Conservation (phyloP, 2,888 invertebrate genomes). For the Charanyca ferruginea region DNA sequence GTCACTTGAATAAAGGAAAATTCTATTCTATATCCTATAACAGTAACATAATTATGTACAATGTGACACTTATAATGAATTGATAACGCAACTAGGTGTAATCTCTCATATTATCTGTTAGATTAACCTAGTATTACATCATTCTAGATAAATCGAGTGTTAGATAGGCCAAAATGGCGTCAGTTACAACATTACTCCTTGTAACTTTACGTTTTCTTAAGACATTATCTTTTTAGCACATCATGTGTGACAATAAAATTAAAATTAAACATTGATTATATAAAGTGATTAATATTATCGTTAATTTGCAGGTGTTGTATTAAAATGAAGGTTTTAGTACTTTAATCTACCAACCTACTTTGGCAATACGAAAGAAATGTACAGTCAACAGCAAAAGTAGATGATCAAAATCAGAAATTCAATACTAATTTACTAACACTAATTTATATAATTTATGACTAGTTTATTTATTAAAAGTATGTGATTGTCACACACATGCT, state of each 20-base stretch:
- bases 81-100: conserved; percentile 47
- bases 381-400: too few species aligned
- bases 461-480: too few species aligned
- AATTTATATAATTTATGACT: too few species aligned
- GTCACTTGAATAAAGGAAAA: too few species aligned
- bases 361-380: not conserved
- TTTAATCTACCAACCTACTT: not conserved
- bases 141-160: conserved; percentile 45
- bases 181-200: conserved; percentile 23
- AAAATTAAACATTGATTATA: conserved; percentile 7
- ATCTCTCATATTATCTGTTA: conserved; percentile 64
- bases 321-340: not conserved
- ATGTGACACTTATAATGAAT: conserved; percentile 18
- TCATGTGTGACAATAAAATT: conserved; percentile 17
- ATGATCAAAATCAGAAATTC: too few species aligned
- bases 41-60: not conserved
- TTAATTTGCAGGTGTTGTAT: conserved; percentile 1
- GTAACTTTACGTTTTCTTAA: conserved; percentile 31
- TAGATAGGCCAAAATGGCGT: conserved; percentile 19
- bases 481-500: too few species aligned
- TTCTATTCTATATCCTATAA: too few species aligned
- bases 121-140: conserved; percentile 73
- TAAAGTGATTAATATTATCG: conserved; percentile 17
- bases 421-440: too few species aligned
- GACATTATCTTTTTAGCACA: conserved; percentile 38